These are phyloP conservation scores for Gastrophryne carolinensis DNA, from an alignment of 2,797 vertebrate species.

Conservation along the genomic window DNA sequence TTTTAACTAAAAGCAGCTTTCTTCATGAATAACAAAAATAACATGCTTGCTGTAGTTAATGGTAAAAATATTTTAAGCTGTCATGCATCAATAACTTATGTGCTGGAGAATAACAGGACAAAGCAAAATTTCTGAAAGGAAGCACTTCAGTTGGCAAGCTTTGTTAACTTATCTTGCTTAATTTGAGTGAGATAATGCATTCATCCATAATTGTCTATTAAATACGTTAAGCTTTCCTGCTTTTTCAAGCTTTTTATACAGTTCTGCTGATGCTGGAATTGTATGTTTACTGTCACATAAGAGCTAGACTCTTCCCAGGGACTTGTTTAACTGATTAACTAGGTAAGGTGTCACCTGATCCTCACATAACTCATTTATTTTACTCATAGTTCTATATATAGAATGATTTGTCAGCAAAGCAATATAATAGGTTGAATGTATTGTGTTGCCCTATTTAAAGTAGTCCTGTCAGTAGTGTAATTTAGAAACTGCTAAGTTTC, in stretches of 20 bases:
- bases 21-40: slow-evolving; percentile 66
- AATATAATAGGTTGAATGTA: not conserved
- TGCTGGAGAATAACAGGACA: slow-evolving; percentile 43
- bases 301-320: not conserved
- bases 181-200: slow-evolving; percentile 48
- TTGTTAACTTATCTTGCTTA: slow-evolving; percentile 52
- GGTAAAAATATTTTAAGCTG: slow-evolving; percentile 52
- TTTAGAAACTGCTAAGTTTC: too few relatives aligned
- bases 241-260: slow-evolving; percentile 2
- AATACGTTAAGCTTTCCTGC: slow-evolving; percentile 33
- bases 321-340: not conserved
- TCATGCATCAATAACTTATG: slow-evolving; percentile 50
- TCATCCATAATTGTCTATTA: slow-evolving; percentile 49
- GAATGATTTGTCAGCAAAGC: not conserved
- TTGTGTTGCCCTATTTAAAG: not conserved
- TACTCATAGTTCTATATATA: not conserved
- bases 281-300: slow-evolving; percentile 1
- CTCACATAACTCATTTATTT: not conserved
- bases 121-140: slow-evolving; percentile 44
- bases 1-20: slow-evolving; percentile 82
- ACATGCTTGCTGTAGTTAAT: slow-evolving; percentile 49
- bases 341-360: not conserved
- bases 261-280: slow-evolving; percentile 21
- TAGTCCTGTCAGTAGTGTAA: too few relatives aligned
- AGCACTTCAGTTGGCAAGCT: slow-evolving; percentile 38